Conservation (phyloP, 2,113 vertebrate genomes). For the Leptocoma aspasia region DNA sequence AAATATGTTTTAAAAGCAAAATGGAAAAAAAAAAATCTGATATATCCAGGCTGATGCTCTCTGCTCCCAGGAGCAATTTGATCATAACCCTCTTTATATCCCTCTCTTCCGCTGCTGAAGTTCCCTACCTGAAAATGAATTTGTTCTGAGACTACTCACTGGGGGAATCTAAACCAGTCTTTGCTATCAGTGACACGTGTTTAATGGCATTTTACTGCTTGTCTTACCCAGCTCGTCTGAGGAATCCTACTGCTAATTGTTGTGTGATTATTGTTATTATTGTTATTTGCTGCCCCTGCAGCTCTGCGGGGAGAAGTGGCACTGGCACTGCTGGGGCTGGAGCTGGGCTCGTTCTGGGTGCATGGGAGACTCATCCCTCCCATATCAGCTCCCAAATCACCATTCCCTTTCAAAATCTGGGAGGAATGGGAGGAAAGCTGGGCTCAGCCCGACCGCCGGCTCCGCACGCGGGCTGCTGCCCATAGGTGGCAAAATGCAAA, state of each 20-base stretch:
- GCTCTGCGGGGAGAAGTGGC: not conserved
- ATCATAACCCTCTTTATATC: not conserved
- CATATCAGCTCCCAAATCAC: not conserved
- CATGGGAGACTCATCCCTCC: not conserved
- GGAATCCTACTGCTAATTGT: not conserved
- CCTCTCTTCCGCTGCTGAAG: not conserved
- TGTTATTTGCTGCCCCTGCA: not conserved
- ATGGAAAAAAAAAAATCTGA: not conserved
- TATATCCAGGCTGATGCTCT: not conserved
- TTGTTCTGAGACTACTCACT: not conserved
- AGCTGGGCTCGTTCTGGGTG: accelerated
- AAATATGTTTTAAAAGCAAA: not conserved
- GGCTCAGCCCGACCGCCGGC: accelerated
- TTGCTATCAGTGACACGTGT: not conserved
- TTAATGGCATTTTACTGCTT: conserved; percentile 3
- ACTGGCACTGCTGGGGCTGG: not conserved
- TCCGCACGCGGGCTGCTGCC: accelerated
- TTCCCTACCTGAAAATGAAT: conserved; percentile 9
- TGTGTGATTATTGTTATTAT: too few relatives aligned
- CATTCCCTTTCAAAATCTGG: accelerated
- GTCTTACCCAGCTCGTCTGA: not conserved
- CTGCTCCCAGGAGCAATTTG: not conserved
- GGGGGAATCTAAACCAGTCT: not conserved
- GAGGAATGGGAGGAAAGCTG: not conserved
- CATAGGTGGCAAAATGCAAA: not conserved